A percentile compares a stretch with the other conserved stretches of the same genome.
phyloP scores from a whole-genome alignment of 2,797 vertebrate genomes.

The Enteromius treurensis region DNA sequence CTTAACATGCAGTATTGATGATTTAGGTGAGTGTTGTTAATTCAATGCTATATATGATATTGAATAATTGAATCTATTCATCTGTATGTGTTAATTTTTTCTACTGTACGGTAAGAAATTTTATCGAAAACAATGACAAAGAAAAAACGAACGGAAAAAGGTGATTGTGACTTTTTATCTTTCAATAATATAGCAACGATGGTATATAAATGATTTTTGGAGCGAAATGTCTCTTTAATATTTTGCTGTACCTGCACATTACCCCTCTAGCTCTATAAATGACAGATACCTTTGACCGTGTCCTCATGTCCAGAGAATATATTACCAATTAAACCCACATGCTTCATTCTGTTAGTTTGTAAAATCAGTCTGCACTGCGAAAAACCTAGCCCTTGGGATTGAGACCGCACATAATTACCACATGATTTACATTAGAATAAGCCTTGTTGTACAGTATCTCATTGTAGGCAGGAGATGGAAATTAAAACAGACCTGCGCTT shows the following conservation, averaged over 20 bases:
- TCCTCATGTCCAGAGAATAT: conserved; percentile 30
- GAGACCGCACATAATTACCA: conserved; percentile 46
- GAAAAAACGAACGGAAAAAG: background rate
- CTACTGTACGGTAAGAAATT: background rate
- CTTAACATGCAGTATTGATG: background rate
- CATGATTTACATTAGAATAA: conserved; percentile 56
- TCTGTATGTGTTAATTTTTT: background rate
- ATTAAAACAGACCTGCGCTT: conserved; percentile 40
- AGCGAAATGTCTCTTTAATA: background rate
- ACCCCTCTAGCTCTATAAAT: conserved; percentile 6
- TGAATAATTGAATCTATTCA: background rate
- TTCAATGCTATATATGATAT: background rate
- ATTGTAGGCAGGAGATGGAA: conserved; percentile 48
- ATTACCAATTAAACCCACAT: conserved; percentile 42
- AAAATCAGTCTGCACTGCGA: conserved; percentile 16
- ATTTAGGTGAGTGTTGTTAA: background rate
- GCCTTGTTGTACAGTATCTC: conserved; percentile 43
- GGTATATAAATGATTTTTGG: background rate
- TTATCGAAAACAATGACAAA: too few species aligned
- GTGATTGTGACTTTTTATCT: background rate
- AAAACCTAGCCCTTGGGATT: conserved; percentile 43
- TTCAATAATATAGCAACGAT: background rate
- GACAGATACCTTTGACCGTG: background rate
- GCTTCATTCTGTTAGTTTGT: conserved; percentile 32
- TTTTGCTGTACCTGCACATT: background rate